A percentile compares a stretch with the other conserved stretches of the same genome.
These are phyloP conservation scores for Pangasius larnaudii DNA, from an alignment of 2,797 vertebrate genomes.

Conservation along the genomic window DNA sequence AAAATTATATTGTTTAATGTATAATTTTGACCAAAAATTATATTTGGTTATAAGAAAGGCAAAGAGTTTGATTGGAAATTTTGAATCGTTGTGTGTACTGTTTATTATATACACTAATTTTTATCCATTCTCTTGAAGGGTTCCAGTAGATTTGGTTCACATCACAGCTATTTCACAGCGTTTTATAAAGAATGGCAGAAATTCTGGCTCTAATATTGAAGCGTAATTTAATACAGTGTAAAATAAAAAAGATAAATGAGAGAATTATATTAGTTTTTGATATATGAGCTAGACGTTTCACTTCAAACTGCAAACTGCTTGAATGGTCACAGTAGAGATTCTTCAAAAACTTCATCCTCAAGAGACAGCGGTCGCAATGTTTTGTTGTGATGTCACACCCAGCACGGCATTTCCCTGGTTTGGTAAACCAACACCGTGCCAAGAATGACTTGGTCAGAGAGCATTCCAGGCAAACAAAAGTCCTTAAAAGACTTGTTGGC, in stretches of 20 bases:
- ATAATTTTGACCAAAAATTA: neutral
- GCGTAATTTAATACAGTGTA: neutral
- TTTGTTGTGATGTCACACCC: constrained; percentile 17
- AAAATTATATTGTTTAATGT: neutral
- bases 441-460: neutral
- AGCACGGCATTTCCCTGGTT: constrained; percentile 21
- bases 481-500: constrained; percentile 43
- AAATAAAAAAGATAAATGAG: neutral
- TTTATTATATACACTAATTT: neutral
- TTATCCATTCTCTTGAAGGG: neutral
- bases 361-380: neutral
- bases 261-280: neutral
- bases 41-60: neutral
- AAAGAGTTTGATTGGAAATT: neutral
- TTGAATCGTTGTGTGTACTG: neutral
- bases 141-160: neutral
- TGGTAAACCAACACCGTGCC: neutral
- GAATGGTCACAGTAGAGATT: neutral
- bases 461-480: neutral
- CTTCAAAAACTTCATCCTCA: neutral
- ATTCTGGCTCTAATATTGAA: neutral
- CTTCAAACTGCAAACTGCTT: neutral
- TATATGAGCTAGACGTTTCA: neutral
- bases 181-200: neutral
- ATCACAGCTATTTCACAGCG: neutral